phyloP scores from a whole-genome alignment of 2,797 vertebrate species.

The Myiotriccus ornatus region DNA sequence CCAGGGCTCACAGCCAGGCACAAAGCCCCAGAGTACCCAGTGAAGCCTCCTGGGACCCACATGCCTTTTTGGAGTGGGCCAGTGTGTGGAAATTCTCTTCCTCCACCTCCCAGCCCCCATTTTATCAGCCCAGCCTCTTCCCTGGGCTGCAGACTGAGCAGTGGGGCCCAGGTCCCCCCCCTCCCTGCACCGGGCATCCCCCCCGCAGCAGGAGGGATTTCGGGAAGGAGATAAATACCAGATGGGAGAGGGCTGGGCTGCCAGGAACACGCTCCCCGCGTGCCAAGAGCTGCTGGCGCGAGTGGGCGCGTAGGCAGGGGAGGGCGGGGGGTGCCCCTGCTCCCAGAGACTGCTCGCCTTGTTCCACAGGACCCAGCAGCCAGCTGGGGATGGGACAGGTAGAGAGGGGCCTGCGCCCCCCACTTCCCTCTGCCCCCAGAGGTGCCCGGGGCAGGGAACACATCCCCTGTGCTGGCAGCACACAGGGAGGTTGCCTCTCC shows the following conservation, averaged over 20 bases:
- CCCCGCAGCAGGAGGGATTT: constrained; percentile 47
- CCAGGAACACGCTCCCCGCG: constrained; percentile 31
- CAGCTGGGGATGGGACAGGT: not conserved
- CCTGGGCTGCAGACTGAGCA: not conserved
- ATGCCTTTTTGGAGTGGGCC: fast-evolving
- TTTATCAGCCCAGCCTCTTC: not conserved
- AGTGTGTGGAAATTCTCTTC: not conserved
- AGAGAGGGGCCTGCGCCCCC: not conserved
- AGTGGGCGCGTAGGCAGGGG: not conserved
- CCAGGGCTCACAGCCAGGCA: not conserved
- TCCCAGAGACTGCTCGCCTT: constrained; percentile 12
- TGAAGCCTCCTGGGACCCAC: not conserved
- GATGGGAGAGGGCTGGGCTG: constrained; percentile 46
- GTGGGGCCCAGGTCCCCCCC: not conserved
- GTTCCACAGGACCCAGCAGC: not conserved
- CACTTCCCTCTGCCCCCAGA: fast-evolving
- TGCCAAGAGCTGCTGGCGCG: constrained; percentile 48
- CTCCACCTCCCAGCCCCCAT: not conserved
- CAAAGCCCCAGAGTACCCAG: not conserved
- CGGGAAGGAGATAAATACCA: constrained; percentile 61
- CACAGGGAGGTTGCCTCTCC: not conserved
- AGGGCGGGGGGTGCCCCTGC: not conserved
- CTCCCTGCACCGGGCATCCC: not conserved
- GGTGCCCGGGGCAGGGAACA: not conserved
- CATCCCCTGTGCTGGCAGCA: not conserved